Percentiles rank a stretch among this genome's conserved stretches.
These are phyloP conservation scores for Acanthopleura granulata DNA, from an alignment of 2,888 invertebrate genomes.

Conservation along the genomic window DNA sequence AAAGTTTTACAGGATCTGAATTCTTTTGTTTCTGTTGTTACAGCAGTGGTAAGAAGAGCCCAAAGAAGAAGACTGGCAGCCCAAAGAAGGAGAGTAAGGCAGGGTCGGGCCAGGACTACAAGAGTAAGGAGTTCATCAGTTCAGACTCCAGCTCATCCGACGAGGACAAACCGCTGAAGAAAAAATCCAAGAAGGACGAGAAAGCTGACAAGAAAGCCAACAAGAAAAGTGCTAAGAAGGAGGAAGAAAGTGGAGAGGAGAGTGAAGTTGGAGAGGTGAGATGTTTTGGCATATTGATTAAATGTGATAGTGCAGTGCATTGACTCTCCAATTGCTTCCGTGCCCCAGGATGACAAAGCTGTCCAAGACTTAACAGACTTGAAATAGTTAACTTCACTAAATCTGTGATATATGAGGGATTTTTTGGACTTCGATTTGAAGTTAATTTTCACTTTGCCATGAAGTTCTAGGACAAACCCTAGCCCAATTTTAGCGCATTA, in stretches of 20 bases:
- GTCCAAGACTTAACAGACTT: too few species aligned
- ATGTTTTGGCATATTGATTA: too few species aligned
- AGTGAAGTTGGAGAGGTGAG: constrained; percentile 26
- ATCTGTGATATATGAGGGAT: too few species aligned
- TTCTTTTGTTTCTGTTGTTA: too few species aligned
- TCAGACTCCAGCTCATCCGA: constrained; percentile 74
- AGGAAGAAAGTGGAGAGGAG: constrained; percentile 20
- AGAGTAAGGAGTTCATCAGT: constrained; percentile 93
- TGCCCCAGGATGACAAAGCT: too few species aligned
- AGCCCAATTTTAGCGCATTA: too few species aligned
- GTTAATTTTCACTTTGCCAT: too few species aligned
- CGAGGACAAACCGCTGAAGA: constrained; percentile 57
- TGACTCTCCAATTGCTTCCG: too few species aligned
- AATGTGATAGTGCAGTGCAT: too few species aligned
- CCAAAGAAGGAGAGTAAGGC: constrained; percentile 30
- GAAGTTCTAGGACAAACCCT: too few species aligned
- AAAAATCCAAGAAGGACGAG: constrained; percentile 72
- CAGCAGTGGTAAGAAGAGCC: constrained; percentile 19
- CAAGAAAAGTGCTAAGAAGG: constrained; percentile 26
- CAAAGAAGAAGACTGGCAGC: constrained; percentile 27
- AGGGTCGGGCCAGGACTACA: constrained; percentile 77
- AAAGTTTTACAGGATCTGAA: too few species aligned
- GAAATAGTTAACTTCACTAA: background rate
- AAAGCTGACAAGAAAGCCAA: constrained; percentile 15
- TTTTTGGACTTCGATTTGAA: too few species aligned